A percentile compares a stretch with the other conserved stretches of the same genome.
phyloP scores from a whole-genome alignment of 2,797 vertebrate genomes.

The Liasis olivaceus region DNA sequence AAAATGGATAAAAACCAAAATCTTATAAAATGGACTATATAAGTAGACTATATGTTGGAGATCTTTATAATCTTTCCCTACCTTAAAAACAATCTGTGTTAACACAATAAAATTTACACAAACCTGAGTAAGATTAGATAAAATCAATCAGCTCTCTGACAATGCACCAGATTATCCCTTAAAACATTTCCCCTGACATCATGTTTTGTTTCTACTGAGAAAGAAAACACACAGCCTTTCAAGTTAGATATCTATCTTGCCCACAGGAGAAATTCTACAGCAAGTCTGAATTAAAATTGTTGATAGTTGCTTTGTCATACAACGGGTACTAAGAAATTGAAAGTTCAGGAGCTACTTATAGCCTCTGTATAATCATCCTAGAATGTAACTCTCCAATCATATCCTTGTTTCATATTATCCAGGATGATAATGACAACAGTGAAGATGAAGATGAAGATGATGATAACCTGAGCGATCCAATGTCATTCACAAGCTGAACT shows the following conservation, averaged over 20 bases:
- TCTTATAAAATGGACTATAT: not conserved
- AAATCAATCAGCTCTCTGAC: not conserved
- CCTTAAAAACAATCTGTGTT: not conserved
- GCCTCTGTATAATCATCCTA: not conserved
- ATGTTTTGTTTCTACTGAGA: not conserved
- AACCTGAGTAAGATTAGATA: not conserved
- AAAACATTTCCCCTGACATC: not conserved
- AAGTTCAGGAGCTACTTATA: not conserved
- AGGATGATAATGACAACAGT: not conserved
- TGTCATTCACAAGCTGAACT: not conserved
- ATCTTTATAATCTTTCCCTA: not conserved
- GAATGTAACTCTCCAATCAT: not conserved
- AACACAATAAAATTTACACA: not conserved
- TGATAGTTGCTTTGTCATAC: not conserved
- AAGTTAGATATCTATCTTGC: not conserved
- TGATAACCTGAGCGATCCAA: not conserved
- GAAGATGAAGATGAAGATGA: not conserved
- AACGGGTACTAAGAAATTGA: not conserved
- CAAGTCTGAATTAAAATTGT: not conserved
- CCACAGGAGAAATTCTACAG: not conserved
- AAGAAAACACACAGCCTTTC: not conserved
- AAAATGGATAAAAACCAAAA: not conserved
- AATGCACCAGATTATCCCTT: not conserved
- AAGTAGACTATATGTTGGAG: not conserved
- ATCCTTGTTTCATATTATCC: not conserved